Evolutionary conservation across 2,113 vertebrate species (phyloP).

Genomic region (Cynopterus brachyotis): DNA sequence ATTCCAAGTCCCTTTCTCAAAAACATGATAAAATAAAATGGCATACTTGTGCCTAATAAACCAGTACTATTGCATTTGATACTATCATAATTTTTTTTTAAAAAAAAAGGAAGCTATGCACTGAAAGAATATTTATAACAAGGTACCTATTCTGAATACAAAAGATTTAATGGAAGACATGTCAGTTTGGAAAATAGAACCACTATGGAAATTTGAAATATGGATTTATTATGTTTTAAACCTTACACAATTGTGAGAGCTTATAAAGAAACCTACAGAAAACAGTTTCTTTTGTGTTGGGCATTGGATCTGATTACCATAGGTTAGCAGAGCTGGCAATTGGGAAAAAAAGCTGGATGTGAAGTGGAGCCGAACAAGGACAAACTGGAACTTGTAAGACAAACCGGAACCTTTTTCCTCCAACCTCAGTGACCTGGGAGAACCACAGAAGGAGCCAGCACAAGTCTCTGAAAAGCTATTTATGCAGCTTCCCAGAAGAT

Average conservation of each 20-base stretch:
- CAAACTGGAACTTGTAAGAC: not conserved
- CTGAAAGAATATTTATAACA: slow-evolving; percentile 5
- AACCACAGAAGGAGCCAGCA: not conserved
- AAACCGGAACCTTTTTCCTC: not conserved
- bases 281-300: not conserved
- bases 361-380: not conserved
- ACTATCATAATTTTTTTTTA: not conserved
- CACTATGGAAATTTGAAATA: not conserved
- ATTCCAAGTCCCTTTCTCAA: not conserved
- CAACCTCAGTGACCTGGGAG: not conserved
- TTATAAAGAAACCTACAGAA: not conserved
- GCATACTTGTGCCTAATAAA: not conserved
- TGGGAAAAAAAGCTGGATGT: not conserved
- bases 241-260: not conserved
- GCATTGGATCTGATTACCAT: not conserved
- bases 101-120: not conserved
- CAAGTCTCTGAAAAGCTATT: not conserved
- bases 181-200: not conserved
- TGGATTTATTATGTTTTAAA: not conserved
- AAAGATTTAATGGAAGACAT: not conserved
- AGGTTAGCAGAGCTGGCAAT: not conserved
- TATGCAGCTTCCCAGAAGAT: not conserved
- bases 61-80: not conserved
- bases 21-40: slow-evolving; percentile 7
- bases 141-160: not conserved